Percentiles rank a stretch among this genome's conserved stretches.
These are phyloP conservation scores for Proterorhinus semilunaris DNA, from an alignment of 2,113 vertebrate genomes.

Conservation along the genomic window DNA sequence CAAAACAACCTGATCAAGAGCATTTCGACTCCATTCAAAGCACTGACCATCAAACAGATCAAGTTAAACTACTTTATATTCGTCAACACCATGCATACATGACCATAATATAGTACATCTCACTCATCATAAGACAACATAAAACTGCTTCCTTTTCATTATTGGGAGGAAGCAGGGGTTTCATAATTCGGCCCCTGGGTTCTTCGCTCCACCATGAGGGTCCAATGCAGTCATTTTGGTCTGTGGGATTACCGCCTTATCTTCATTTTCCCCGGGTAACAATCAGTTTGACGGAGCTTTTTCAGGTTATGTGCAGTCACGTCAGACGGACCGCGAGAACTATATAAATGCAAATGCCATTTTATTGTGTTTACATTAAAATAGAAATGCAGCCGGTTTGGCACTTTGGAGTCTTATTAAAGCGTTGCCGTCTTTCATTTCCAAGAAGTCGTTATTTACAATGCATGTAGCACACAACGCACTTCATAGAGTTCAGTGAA, in stretches of 20 bases:
- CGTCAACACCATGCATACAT: constrained; percentile 22
- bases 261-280: constrained; percentile 79
- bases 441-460: constrained; percentile 64
- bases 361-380: constrained; percentile 79
- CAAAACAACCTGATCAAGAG: constrained; percentile 18
- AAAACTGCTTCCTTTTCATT: constrained; percentile 47
- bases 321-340: constrained; percentile 64
- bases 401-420: constrained; percentile 62
- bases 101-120: constrained; percentile 33
- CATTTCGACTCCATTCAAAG: constrained; percentile 19
- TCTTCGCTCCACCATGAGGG: constrained; percentile 33
- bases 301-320: constrained; percentile 56
- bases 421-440: constrained; percentile 37
- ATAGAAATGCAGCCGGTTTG: constrained; percentile 45
- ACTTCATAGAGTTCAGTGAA: constrained; percentile 43
- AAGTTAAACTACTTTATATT: constrained; percentile 31
- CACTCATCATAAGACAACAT: constrained; percentile 43
- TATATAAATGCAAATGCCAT: constrained; percentile 82
- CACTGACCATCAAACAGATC: constrained; percentile 20
- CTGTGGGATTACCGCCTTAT: constrained; percentile 75
- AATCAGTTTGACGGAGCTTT: constrained; percentile 71
- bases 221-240: constrained; percentile 68
- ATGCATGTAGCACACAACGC: constrained; percentile 33
- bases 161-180: constrained; percentile 36
- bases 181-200: constrained; percentile 52